Percentiles rank a stretch among this genome's conserved stretches.
Conservation (phyloP, 2,113 vertebrate species). For the Piprites chloris region DNA sequence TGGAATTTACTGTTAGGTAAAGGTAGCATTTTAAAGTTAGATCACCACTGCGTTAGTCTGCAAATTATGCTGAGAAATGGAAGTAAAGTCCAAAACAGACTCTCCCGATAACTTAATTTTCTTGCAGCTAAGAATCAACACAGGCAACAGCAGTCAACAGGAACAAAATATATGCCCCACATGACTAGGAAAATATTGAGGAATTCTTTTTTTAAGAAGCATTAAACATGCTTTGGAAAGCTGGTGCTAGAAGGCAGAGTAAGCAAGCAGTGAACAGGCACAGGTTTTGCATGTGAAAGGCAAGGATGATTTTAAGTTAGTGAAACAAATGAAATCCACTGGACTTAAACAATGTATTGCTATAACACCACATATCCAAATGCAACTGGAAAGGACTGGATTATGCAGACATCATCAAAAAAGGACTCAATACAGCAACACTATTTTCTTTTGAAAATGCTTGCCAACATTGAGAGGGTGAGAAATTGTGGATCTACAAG, state of each 20-base stretch:
- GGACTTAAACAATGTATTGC: neutral
- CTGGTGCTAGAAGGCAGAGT: neutral
- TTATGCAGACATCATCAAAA: neutral
- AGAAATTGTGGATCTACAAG: neutral
- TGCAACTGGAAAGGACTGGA: neutral
- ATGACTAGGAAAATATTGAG: neutral
- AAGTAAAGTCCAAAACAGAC: neutral
- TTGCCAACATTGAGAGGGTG: neutral
- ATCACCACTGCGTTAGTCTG: neutral
- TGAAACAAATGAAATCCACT: neutral
- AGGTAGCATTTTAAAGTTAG: neutral
- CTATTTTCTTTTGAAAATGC: neutral
- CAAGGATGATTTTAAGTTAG: neutral
- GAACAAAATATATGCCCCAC: neutral
- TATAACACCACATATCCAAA: neutral
- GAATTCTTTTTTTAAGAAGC: neutral
- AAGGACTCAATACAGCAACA: neutral
- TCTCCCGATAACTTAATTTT: neutral
- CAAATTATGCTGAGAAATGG: neutral
- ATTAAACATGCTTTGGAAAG: neutral
- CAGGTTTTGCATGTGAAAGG: neutral
- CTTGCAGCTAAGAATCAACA: neutral
- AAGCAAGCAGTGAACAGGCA: neutral
- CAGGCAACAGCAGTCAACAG: neutral
- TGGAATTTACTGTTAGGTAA: neutral